Percentiles rank a stretch among this genome's conserved stretches.
Conservation (phyloP, 2,888 invertebrate genomes). For the Cosmia pyralina region DNA sequence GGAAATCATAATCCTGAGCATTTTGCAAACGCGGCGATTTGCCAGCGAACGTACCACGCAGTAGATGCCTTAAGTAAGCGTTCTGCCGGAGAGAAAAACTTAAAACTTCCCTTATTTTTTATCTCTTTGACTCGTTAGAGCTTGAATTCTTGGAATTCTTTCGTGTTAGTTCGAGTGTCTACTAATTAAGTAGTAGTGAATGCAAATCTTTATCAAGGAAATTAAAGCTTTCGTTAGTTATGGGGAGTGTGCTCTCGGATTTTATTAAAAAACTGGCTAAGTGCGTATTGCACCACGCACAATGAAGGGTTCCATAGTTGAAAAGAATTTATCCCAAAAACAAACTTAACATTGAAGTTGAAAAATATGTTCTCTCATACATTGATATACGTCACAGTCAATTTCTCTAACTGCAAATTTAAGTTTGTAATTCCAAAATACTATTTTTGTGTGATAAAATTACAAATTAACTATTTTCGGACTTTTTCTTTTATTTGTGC, state of each 20-base stretch:
- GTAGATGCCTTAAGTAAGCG: slow-evolving; percentile 45
- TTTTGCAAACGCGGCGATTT: slow-evolving; percentile 58
- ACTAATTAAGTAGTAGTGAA: slow-evolving; percentile 59
- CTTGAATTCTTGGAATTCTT: slow-evolving; percentile 46
- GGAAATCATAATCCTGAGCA: slow-evolving; percentile 59
- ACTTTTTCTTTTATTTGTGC: too few relatives aligned
- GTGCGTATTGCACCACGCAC: too few relatives aligned
- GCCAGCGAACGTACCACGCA: slow-evolving; percentile 30
- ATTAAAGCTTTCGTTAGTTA: slow-evolving; percentile 47
- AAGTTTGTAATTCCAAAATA: too few relatives aligned
- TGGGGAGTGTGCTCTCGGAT: slow-evolving; percentile 3
- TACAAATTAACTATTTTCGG: too few relatives aligned
- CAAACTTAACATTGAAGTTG: too few relatives aligned
- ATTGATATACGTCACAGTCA: too few relatives aligned
- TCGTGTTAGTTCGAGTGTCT: slow-evolving; percentile 47
- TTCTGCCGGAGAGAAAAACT: slow-evolving; percentile 25
- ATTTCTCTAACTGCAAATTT: too few relatives aligned
- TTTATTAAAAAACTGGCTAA: neutral
- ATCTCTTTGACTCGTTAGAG: slow-evolving; percentile 48
- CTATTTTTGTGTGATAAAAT: too few relatives aligned
- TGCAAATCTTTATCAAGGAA: slow-evolving; percentile 60
- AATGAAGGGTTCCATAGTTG: too few relatives aligned
- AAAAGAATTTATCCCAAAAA: too few relatives aligned
- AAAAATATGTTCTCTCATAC: too few relatives aligned
- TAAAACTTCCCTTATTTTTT: slow-evolving; percentile 28